These are phyloP conservation scores for Leptatherina wallacei DNA, from an alignment of 2,797 vertebrate genomes.

Conservation along the genomic window DNA sequence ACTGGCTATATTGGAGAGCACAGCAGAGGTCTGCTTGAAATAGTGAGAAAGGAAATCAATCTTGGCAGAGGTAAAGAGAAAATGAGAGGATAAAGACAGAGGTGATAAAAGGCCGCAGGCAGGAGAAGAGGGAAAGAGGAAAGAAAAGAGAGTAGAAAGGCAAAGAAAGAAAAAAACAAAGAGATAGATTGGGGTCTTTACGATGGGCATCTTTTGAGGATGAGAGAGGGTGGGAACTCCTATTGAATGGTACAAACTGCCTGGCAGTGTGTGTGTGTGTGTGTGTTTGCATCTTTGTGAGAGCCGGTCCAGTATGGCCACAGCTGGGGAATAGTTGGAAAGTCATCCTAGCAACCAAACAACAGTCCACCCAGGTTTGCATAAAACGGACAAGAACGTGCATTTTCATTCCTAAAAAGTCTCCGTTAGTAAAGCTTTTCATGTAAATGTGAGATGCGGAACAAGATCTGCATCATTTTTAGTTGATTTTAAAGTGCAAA, in stretches of 20 bases:
- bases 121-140: slow-evolving; percentile 72
- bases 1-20: slow-evolving; percentile 59
- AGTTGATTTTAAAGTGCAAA: neutral
- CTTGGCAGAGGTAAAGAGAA: slow-evolving; percentile 72
- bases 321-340: slow-evolving; percentile 85
- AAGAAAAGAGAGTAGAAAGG: slow-evolving; percentile 13
- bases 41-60: slow-evolving; percentile 76
- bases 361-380: slow-evolving; percentile 63
- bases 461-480: neutral
- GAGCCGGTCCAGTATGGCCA: slow-evolving; percentile 47
- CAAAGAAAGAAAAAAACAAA: slow-evolving; percentile 37
- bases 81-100: slow-evolving; percentile 66
- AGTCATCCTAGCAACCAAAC: slow-evolving; percentile 84
- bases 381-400: slow-evolving; percentile 19
- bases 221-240: slow-evolving; percentile 62
- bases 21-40: slow-evolving; percentile 83
- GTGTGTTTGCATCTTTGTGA: slow-evolving; percentile 34
- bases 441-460: neutral
- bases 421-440: neutral
- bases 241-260: slow-evolving; percentile 48
- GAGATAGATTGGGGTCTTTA: slow-evolving; percentile 67
- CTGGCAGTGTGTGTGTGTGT: slow-evolving; percentile 11
- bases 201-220: slow-evolving; percentile 74
- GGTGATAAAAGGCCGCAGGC: slow-evolving; percentile 62
- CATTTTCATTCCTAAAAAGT: slow-evolving; percentile 3